A percentile compares a stretch with the other conserved stretches of the same genome.
These are phyloP conservation scores for Triplophysa siluroides DNA, from an alignment of 2,113 vertebrate species.

Conservation along the genomic window DNA sequence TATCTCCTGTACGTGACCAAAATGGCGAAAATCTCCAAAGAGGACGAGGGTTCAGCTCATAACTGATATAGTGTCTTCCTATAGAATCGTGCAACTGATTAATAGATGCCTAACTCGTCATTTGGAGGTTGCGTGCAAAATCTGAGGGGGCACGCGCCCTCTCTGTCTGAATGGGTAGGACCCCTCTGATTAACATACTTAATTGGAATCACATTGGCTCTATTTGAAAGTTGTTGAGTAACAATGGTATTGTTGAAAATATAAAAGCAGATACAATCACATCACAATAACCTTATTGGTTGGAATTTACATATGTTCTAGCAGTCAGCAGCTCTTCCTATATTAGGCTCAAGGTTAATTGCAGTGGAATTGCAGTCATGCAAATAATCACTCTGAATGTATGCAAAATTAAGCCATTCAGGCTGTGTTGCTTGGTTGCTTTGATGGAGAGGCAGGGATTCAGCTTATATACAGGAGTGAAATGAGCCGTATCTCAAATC, in stretches of 20 bases:
- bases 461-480: conserved; percentile 43
- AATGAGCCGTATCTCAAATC: conserved; percentile 64
- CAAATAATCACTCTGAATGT: conserved; percentile 55
- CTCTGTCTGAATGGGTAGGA: no score
- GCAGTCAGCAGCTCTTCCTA: conserved; percentile 63
- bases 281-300: conserved; percentile 62
- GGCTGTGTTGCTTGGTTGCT: conserved; percentile 40
- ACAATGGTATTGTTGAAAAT: conserved; percentile 58
- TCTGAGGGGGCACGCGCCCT: no score
- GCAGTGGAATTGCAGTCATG: conserved; percentile 60
- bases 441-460: conserved; percentile 11
- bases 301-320: conserved; percentile 63
- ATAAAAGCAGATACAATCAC: conserved; percentile 64
- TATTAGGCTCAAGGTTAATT: conserved; percentile 70
- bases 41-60: no score
- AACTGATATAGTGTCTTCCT: no score
- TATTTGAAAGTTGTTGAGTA: conserved; percentile 72
- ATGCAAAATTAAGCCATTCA: conserved; percentile 57
- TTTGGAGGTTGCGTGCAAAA: no score
- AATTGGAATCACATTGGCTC: conserved; percentile 60
- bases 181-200: conserved; percentile 56
- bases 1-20: no score
- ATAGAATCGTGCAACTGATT: no score
- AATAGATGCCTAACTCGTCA: no score
- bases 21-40: no score